These are phyloP conservation scores for Raja brachyura DNA, from an alignment of 2,113 vertebrate genomes.

Conservation along the genomic window DNA sequence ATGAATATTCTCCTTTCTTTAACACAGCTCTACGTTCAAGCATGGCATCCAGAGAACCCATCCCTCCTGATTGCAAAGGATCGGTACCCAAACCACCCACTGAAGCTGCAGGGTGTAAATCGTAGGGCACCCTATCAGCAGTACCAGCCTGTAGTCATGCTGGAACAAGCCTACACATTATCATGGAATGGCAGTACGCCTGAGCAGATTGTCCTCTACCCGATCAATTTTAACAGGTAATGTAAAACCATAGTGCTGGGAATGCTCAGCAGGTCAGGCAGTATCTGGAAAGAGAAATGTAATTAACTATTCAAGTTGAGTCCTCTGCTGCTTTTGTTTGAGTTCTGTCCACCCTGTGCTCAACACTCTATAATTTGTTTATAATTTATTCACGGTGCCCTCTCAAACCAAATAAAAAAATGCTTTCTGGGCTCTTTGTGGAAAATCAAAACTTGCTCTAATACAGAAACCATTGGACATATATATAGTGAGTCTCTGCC, in stretches of 20 bases:
- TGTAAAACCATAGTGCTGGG: too few relatives aligned
- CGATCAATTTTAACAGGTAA: conserved; percentile 48
- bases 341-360: not conserved
- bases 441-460: not conserved
- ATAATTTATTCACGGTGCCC: not conserved
- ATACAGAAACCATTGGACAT: not conserved
- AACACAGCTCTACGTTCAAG: conserved; percentile 55
- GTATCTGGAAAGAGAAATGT: too few relatives aligned
- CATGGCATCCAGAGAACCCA: conserved; percentile 51
- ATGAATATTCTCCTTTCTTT: conserved; percentile 43
- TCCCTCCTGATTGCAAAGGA: conserved; percentile 47
- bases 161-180: conserved; percentile 41
- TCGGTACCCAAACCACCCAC: conserved; percentile 41
- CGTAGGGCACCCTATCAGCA: conserved; percentile 39
- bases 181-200: conserved; percentile 44
- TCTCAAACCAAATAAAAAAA: not conserved
- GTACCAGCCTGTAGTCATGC: conserved; percentile 46
- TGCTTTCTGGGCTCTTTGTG: not conserved
- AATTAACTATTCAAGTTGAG: too few relatives aligned
- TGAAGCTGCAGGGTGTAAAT: conserved; percentile 39
- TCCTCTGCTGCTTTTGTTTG: not conserved
- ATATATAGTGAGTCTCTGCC: not conserved
- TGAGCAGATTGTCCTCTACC: conserved; percentile 44
- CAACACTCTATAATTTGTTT: not conserved
- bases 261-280: too few relatives aligned